Evolutionary conservation across 1,140 invertebrate species (phyloP), one percentile per base, ranked within the genome.

Genomic region (Calephelis nemesis): DNA sequence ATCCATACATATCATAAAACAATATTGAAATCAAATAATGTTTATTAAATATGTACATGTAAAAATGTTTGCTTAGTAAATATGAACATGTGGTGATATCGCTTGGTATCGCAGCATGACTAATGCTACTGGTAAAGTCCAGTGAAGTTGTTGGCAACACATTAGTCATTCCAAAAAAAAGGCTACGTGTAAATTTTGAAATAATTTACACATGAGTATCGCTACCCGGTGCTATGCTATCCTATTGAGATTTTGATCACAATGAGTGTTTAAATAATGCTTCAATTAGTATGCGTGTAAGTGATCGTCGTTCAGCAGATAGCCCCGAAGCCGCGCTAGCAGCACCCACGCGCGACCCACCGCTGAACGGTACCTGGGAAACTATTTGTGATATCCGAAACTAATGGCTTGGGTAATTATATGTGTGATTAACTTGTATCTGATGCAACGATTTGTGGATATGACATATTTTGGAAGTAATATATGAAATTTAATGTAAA

Each of bases 271-370:
- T 81, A n/a, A n/a, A n/a, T n/a, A 87, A 85, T 85, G 76, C 75
- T 76, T 82, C 85, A 82, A 84, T 85, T 84, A 82, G 78, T 87
- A 85, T 87, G 83, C 85, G 77, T 75, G 75, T 78, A 76, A 82
- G 81, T 79, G 83, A 79, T 75, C 76, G 42, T 74, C 67, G 70
- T 77, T 67, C 78, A 75, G 77, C 75, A 77, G 81, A 84, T 81
- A 82, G 81, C 76, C 75, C 66, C 72, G 76, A 74, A 30, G 30
- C 30, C 30, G 30, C 30, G 30, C 15, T 19, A 19, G 74, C 69
- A 68, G 72, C 70, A 69, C 68, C 70, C 65, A 47, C 68, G 58
- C 63, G 19, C 19, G 47, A 47, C 12, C 13, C 62, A n/a, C 30
- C 39, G 64, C 39, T 39, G 52, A 1, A 39, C 63, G 19, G n/a